These are phyloP conservation scores for Gnathonemus longibarbis DNA, from an alignment of 2,113 vertebrate species.

Conservation along the genomic window DNA sequence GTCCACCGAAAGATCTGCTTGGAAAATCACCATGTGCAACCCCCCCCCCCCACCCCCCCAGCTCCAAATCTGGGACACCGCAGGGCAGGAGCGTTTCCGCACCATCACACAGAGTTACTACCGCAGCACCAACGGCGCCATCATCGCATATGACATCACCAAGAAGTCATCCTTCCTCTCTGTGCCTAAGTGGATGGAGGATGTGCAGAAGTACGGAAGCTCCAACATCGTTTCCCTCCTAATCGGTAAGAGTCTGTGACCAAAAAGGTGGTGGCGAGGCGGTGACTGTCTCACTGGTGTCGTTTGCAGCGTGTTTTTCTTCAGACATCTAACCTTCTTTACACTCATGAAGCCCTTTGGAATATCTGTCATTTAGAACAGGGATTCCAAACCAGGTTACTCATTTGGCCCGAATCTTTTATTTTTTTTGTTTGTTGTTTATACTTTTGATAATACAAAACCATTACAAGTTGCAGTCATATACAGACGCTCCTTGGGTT, in stretches of 20 bases:
- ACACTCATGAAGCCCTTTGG: not conserved
- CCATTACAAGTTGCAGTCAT: not conserved
- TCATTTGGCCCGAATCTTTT: not conserved
- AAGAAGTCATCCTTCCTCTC: conserved; percentile 70
- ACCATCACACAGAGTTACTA: conserved; percentile 87
- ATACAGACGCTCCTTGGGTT: no score
- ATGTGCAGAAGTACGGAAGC: conserved; percentile 74
- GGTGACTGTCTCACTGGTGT: not conserved
- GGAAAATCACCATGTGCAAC: not conserved
- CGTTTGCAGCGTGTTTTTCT: not conserved
- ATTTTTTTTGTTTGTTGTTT: not conserved
- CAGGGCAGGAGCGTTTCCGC: conserved; percentile 79
- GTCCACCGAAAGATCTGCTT: not conserved
- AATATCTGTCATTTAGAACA: not conserved
- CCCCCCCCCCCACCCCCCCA: conserved; percentile 27
- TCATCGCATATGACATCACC: conserved; percentile 80
- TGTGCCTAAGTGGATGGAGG: conserved; percentile 79
- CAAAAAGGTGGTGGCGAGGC: not conserved
- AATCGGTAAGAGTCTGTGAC: conserved; percentile 57
- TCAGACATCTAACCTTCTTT: not conserved
- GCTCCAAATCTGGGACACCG: conserved; percentile 87
- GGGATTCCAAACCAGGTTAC: not conserved
- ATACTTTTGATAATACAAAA: not conserved
- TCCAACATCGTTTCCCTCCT: conserved; percentile 74
- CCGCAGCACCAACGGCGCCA: conserved; percentile 77